Percentiles rank a stretch among this genome's conserved stretches.
phyloP scores from a whole-genome alignment of 2,888 invertebrate genomes.

The Electrophaes corylata region DNA sequence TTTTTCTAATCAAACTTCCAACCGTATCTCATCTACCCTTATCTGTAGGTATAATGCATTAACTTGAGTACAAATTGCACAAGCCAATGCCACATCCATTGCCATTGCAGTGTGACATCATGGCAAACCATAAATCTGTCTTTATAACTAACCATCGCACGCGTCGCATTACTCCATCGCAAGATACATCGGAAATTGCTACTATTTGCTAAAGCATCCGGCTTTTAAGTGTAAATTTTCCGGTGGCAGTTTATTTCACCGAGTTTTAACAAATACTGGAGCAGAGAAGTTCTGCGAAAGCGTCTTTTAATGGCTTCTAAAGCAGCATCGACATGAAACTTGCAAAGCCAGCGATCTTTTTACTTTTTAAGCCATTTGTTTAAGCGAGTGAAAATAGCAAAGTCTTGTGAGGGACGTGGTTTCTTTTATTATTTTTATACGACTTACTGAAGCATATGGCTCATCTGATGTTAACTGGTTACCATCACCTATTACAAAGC shows the following conservation, averaged over 20 bases:
- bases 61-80: conserved; percentile 7
- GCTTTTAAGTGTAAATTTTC: conserved; percentile 83
- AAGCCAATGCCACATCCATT: conserved; percentile 4
- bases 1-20: background rate
- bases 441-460: too few relatives aligned
- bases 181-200: conserved; percentile 77
- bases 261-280: conserved; percentile 44
- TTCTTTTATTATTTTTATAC: too few relatives aligned
- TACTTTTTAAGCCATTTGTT: background rate
- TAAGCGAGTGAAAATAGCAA: background rate
- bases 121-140: conserved; percentile 55
- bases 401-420: background rate
- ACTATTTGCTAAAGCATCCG: conserved; percentile 77
- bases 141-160: conserved; percentile 42
- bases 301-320: background rate
- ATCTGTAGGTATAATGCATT: background rate
- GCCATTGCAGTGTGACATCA: conserved; percentile 48
- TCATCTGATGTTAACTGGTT: too few relatives aligned
- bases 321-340: background rate
- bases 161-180: conserved; percentile 64
- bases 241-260: conserved; percentile 76
- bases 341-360: background rate
- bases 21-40: conserved; percentile 15
- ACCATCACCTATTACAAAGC: too few relatives aligned
- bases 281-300: background rate